A percentile compares a stretch with the other conserved stretches of the same genome.
Conservation (phyloP, 2,888 invertebrate genomes). For the Tryphoninae sp. region DNA sequence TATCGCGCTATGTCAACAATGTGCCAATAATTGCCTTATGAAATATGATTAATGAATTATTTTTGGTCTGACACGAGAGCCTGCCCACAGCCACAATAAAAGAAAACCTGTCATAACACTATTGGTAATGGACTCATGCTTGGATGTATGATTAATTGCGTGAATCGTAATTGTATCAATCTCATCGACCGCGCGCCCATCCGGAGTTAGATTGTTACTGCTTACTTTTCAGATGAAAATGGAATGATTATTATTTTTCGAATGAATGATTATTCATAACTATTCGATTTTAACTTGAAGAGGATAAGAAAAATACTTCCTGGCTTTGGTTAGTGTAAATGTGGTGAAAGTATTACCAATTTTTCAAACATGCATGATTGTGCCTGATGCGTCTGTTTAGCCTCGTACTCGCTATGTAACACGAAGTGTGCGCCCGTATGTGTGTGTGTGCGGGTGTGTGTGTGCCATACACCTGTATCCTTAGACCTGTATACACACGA, state of each 20-base stretch:
- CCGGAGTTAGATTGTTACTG: background rate
- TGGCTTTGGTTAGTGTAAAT: slow-evolving; percentile 70
- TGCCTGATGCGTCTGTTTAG: slow-evolving; percentile 57
- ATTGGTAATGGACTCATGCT: background rate
- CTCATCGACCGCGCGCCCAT: background rate
- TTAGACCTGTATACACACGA: slow-evolving; percentile 1
- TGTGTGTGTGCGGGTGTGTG: background rate
- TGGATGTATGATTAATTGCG: background rate
- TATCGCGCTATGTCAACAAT: background rate
- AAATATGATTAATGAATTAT: background rate
- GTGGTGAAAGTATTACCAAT: slow-evolving; percentile 76
- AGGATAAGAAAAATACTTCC: slow-evolving; percentile 64
- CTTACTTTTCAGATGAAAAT: background rate
- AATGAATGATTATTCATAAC: background rate
- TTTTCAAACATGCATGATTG: slow-evolving; percentile 68
- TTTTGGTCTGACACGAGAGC: background rate
- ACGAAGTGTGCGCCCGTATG: background rate
- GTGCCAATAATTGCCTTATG: background rate
- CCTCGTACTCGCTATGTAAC: slow-evolving; percentile 7
- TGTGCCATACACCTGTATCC: background rate
- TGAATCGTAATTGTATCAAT: background rate
- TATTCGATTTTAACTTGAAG: slow-evolving; percentile 18
- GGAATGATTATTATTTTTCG: background rate
- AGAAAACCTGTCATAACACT: background rate
- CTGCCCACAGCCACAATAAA: background rate